Conservation (phyloP, 2,797 vertebrate species). For the Petrocephalus sullivani region DNA sequence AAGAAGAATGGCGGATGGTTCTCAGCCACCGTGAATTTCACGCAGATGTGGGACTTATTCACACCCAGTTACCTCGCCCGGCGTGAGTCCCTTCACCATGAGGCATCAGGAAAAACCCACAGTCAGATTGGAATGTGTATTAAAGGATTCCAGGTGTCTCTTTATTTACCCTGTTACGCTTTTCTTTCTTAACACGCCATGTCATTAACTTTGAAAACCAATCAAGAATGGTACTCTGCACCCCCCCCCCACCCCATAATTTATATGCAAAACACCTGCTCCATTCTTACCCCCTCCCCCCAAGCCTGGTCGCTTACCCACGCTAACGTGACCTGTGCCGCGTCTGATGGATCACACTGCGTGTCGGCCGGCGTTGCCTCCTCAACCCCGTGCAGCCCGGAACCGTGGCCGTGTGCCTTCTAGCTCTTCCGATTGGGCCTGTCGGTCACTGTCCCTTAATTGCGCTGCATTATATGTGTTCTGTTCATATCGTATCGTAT, state of each 20-base stretch:
- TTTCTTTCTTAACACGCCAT: not conserved
- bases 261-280: conserved; percentile 11
- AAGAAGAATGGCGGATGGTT: not conserved
- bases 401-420: not conserved
- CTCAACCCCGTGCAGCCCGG: not conserved
- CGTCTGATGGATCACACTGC: not conserved
- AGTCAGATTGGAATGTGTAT: conserved; percentile 2
- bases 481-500: not conserved
- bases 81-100: not conserved
- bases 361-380: not conserved
- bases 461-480: not conserved
- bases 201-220: conserved; percentile 13
- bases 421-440: not conserved
- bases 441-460: not conserved
- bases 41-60: not conserved
- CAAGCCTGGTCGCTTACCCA: not conserved
- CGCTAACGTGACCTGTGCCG: not conserved
- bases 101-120: not conserved
- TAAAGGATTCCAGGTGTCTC: conserved; percentile 12
- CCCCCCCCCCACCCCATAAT: not conserved
- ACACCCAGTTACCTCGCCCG: not conserved
- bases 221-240: not conserved
- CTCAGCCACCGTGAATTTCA: not conserved
- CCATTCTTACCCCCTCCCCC: not conserved
- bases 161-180: not conserved